Evolutionary conservation across 2,797 vertebrate species (phyloP).

Genomic region (Triplophysa bombifrons): DNA sequence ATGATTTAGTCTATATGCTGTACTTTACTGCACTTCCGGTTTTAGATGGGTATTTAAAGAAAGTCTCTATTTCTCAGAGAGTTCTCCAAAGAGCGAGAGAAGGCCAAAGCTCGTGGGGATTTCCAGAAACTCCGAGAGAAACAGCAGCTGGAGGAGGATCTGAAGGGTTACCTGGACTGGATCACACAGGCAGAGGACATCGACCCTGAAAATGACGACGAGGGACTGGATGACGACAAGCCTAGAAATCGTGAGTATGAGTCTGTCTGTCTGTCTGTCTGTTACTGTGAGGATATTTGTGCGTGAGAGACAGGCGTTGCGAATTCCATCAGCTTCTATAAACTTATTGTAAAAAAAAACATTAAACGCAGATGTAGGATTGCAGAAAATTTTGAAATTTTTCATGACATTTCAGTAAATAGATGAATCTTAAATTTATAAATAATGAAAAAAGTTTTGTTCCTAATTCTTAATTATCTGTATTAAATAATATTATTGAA

Average conservation of each 20-base stretch:
- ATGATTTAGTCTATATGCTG: conserved; percentile 25
- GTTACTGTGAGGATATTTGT: neutral
- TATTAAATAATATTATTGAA: too few species aligned
- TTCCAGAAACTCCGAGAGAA: conserved; percentile 98
- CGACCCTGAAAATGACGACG: conserved; percentile 97
- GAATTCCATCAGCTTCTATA: too few species aligned
- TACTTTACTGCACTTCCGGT: neutral
- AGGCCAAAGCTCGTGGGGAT: conserved; percentile 96
- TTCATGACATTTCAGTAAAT: too few species aligned
- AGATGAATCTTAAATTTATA: too few species aligned
- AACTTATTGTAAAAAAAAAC: neutral
- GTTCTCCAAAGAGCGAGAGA: conserved; percentile 99
- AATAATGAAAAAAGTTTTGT: too few species aligned
- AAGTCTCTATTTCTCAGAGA: conserved; percentile 60
- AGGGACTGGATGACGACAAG: conserved; percentile 95
- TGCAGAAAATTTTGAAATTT: too few species aligned
- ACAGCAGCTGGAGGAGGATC: conserved; percentile 93
- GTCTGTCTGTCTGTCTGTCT: neutral
- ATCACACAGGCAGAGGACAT: conserved; percentile 99
- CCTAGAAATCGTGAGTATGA: conserved; percentile 92
- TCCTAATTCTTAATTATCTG: too few species aligned
- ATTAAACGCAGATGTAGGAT: neutral
- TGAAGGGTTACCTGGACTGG: conserved; percentile 98
- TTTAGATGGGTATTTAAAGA: conserved; percentile 6
- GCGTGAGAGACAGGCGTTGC: neutral